Conservation (phyloP, 2,797 vertebrate species). For the Tympanoctomys barrerae region DNA sequence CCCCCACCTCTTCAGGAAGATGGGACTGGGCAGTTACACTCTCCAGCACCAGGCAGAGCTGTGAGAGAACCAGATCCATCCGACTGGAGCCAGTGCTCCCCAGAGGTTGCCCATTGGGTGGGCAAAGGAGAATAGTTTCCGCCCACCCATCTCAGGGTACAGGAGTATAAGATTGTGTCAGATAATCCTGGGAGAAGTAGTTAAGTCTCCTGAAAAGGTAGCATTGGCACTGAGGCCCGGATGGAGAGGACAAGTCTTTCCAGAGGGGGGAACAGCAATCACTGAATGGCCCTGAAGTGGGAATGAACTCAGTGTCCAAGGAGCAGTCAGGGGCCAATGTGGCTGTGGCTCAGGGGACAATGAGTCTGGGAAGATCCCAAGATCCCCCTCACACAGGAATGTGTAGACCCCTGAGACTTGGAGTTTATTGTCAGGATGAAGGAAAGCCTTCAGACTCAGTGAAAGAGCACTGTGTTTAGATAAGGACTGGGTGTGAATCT, state of each 20-base stretch:
- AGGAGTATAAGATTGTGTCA: not conserved
- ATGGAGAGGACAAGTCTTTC: not conserved
- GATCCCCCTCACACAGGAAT: not conserved
- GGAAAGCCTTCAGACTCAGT: not conserved
- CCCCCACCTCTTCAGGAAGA: not conserved
- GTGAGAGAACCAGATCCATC: not conserved
- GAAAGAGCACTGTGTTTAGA: not conserved
- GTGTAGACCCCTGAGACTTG: not conserved
- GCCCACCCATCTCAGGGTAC: not conserved
- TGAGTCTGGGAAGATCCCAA: not conserved
- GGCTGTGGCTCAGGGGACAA: not conserved
- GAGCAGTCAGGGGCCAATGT: not conserved
- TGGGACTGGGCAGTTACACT: not conserved
- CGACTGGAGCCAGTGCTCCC: not conserved
- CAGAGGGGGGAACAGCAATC: not conserved
- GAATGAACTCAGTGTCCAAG: not conserved
- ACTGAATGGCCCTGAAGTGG: not conserved
- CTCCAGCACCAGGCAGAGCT: not conserved
- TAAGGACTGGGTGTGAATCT: not conserved
- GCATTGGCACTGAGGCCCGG: not conserved
- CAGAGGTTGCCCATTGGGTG: not conserved
- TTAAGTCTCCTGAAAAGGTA: not conserved
- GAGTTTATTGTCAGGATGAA: constrained; percentile 26
- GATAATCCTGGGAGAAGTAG: accelerated
- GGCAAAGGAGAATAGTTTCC: not conserved